Evolutionary conservation across 2,888 invertebrate species (phyloP).

Genomic region (Rhabditoides inermis): DNA sequence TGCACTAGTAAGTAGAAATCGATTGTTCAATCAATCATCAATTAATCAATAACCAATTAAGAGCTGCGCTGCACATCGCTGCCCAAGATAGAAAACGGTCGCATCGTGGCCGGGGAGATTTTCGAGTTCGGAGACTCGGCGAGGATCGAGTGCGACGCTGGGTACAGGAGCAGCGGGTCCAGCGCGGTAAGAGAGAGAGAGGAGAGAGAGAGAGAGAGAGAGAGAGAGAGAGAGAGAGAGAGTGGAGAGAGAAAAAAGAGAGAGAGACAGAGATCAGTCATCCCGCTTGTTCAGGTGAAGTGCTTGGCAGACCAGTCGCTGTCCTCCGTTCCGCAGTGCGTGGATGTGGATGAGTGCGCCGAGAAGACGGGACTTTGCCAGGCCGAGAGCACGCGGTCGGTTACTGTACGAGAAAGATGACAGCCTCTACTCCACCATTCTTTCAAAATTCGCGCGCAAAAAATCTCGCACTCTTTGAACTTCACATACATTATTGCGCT

Average conservation of each 20-base stretch:
- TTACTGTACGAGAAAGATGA: background rate
- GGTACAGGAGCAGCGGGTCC: conserved; percentile 37
- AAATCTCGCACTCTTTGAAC: background rate
- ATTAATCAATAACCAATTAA: conserved; percentile 15
- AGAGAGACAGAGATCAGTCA: background rate
- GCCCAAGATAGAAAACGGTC: conserved; percentile 42
- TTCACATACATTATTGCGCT: too few relatives aligned
- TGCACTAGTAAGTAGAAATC: conserved; percentile 72
- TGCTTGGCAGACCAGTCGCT: conserved; percentile 51
- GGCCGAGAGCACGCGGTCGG: conserved; percentile 7
- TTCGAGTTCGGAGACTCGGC: conserved; percentile 46
- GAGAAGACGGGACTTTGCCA: conserved; percentile 41
- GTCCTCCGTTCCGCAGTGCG: conserved; percentile 38
- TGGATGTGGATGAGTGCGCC: conserved; percentile 50
- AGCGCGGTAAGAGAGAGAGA: conserved; percentile 29
- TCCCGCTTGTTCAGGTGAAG: conserved; percentile 21
- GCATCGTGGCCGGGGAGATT: conserved; percentile 17
- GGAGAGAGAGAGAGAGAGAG: background rate
- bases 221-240: background rate
- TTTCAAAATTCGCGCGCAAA: too few relatives aligned
- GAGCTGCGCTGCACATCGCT: conserved; percentile 42
- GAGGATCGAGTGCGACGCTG: conserved; percentile 40
- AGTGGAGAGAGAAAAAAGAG: too few relatives aligned
- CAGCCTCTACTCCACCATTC: too few relatives aligned
- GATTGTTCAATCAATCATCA: background rate